phyloP scores from a whole-genome alignment of 2,113 vertebrate genomes.

The Podiceps cristatus region DNA sequence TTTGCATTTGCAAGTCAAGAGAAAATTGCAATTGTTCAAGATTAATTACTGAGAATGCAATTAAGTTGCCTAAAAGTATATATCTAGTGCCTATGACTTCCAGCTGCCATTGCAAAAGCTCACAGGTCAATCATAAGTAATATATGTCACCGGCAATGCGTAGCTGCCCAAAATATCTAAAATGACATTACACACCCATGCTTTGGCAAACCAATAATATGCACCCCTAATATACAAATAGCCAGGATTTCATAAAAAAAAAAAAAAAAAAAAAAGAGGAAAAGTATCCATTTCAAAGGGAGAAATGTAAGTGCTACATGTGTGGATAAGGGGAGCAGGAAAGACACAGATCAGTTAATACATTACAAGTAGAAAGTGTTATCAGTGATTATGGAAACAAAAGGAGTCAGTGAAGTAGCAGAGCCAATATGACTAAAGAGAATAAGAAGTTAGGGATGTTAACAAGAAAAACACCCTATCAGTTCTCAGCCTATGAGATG shows the following conservation, averaged over 20 bases:
- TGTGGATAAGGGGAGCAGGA: not conserved
- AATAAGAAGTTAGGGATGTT: not conserved
- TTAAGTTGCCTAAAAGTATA: not conserved
- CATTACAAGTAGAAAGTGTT: not conserved
- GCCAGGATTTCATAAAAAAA: not conserved
- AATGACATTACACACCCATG: not conserved
- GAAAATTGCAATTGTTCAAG: not conserved
- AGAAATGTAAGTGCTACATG: not conserved
- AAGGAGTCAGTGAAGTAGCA: not conserved
- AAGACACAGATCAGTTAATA: not conserved
- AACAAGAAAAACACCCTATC: not conserved
- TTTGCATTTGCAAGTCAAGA: not conserved
- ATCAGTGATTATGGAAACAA: not conserved
- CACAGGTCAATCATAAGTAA: not conserved
- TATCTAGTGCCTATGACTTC: not conserved
- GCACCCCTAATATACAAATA: not conserved
- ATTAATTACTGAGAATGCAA: not conserved
- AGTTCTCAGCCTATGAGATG: not conserved
- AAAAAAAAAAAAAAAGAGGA: not conserved
- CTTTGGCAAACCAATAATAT: not conserved
- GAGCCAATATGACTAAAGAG: not conserved
- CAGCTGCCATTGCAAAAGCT: not conserved
- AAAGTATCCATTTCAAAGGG: not conserved
- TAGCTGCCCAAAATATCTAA: not conserved
- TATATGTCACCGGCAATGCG: not conserved